A percentile compares a stretch with the other conserved stretches of the same genome.
phyloP scores from a whole-genome alignment of 2,797 vertebrate genomes.

The Pangasius larnaudii region DNA sequence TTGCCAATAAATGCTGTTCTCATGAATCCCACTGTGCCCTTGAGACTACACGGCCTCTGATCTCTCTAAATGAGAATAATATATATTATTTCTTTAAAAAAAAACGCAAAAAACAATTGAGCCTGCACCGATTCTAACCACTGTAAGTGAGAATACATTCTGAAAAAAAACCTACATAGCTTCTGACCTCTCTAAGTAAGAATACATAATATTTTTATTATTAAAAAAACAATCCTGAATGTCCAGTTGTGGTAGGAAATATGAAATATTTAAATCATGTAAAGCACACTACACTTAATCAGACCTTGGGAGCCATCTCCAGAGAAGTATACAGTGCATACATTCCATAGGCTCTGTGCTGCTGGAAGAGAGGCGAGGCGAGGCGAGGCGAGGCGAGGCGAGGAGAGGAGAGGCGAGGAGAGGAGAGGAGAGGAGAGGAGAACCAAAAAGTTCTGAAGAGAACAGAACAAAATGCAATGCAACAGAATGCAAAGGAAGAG shows the following conservation, averaged over 20 bases:
- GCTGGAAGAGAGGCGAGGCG: not conserved
- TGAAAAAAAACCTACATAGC: not conserved
- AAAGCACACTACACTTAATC: not conserved
- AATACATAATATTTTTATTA: not conserved
- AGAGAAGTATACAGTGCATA: not conserved
- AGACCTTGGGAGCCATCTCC: not conserved
- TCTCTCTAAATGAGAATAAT: not conserved
- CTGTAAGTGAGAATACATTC: not conserved
- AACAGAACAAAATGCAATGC: no score
- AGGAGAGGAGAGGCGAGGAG: not conserved
- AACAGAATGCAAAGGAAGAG: not conserved
- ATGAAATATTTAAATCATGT: not conserved
- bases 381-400: no score
- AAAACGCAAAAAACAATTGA: not conserved
- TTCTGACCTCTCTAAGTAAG: no score
- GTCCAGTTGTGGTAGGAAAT: no score
- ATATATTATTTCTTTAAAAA: not conserved
- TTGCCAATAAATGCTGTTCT: no score
- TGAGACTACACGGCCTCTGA: not conserved
- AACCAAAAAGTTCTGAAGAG: no score
- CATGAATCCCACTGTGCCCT: not conserved
- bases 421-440: no score
- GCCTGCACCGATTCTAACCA: no score
- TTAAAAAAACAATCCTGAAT: not conserved
- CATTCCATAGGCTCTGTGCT: not conserved